Evolutionary conservation across 2,888 invertebrate species (phyloP).

Genomic region (Drosophila atripex): DNA sequence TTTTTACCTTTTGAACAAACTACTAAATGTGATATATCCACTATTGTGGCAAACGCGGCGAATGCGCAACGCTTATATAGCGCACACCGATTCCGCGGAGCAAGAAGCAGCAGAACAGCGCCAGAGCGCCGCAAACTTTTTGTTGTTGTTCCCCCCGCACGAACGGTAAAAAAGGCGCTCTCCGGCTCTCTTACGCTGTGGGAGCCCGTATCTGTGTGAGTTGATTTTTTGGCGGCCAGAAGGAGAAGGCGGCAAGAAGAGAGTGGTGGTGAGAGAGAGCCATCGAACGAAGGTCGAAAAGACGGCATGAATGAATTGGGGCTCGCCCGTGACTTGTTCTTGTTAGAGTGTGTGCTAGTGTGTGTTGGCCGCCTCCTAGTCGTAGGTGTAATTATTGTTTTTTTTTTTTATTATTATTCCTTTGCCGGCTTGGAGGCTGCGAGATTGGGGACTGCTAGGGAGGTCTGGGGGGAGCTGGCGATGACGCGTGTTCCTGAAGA

Average conservation of each 20-base stretch:
- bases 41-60: conserved; percentile 80
- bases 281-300: conserved; percentile 65
- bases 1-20: conserved; percentile 72
- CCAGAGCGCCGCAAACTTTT: conserved; percentile 58
- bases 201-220: conserved; percentile 8
- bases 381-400: conserved; percentile 34
- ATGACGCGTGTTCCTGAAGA: conserved; percentile 62
- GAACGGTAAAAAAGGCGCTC: conserved; percentile 59
- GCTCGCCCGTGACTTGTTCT: conserved; percentile 32
- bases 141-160: conserved; percentile 32
- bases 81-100: conserved; percentile 57
- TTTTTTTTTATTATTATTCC: conserved; percentile 41
- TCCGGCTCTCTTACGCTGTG: conserved; percentile 28
- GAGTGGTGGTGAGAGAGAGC: conserved; percentile 28
- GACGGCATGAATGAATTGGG: conserved; percentile 69
- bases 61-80: conserved; percentile 83
- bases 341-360: conserved; percentile 1
- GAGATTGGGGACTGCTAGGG: too few species aligned
- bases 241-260: conserved; percentile 19
- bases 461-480: too few species aligned
- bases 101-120: conserved; percentile 30
- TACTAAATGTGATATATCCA: conserved; percentile 82
- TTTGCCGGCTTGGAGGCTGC: conserved; percentile 54
- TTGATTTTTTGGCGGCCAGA: neutral
- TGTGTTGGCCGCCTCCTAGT: conserved; percentile 50